Base-by-base conservation (phyloP, 2,113 vertebrate genomes). In the Phyllopteryx taeniolatus region DNA sequence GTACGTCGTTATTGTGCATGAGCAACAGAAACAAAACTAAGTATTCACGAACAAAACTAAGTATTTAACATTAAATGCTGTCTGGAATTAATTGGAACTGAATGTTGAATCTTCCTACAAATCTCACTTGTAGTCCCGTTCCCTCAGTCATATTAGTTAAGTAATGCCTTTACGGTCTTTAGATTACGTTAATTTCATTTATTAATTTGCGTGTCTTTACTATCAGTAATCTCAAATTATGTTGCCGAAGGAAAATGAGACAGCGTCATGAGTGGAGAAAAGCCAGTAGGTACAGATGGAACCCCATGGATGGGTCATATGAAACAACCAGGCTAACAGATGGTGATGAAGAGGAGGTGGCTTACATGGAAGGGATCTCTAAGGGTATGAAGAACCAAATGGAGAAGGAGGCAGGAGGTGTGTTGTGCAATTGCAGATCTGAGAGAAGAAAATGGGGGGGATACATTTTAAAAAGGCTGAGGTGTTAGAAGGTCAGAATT, bases 261-360 rank as follows among this genome's bases (percentile, higher is more conserved):
- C 64, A 17, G 44, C 64, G 15, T 3, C 64, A 66, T 5, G 44
- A 66, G 44, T 47, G 44, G 64, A 66, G 43, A n/a, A 15, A n/a
- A 27, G 64, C 44, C n/a, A 66, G 22, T 66, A 49, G 43, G 64
- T 66, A 15, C 64, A 66, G 64, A 66, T 66, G 64, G 64, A 66
- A 66, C 64, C 64, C 64, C 64, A 44, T 66, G 22, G 42, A 66
- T 66, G 64, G 64, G 64, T 66, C 64, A 66, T 31, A 47, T 14
- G 44, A 47, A 66, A 66, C 64, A 66, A 66, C 64, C 64, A 66
- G 44, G 64, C 64, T 66, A 66, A 66, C 64, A 66, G 64, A 66
- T 66, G 64, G 64, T 11, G 13, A 31, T 66, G 64, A 66, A 46
- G 44, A 47, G 64, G 64, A 47, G 64, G 64, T 66, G 64, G 22